A percentile compares a stretch with the other conserved stretches of the same genome.
phyloP scores from a whole-genome alignment of 2,797 vertebrate genomes.

The Poeciliopsis turneri region DNA sequence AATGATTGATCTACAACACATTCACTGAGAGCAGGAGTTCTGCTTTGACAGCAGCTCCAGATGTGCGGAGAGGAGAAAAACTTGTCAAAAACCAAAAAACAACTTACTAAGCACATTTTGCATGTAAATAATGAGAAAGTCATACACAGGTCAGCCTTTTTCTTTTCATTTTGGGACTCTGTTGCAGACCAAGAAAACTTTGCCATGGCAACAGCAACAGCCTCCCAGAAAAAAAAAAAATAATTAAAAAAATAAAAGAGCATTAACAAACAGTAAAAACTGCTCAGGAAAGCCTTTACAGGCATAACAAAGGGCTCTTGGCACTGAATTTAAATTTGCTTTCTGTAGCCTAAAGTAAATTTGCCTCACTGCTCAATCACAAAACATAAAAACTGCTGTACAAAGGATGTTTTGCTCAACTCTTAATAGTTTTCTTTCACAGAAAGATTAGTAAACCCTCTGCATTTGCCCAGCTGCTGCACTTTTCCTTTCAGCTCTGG shows the following conservation, averaged over 20 bases:
- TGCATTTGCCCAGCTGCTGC: conserved; percentile 13
- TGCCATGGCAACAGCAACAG: background rate
- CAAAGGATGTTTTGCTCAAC: background rate
- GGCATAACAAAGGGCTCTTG: background rate
- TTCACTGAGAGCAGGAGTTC: background rate
- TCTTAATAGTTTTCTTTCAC: background rate
- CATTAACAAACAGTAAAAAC: background rate
- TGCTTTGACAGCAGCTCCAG: conserved; percentile 28
- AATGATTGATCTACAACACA: conserved; percentile 21
- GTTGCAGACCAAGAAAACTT: background rate
- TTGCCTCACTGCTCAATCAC: background rate
- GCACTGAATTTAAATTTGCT: background rate
- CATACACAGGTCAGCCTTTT: background rate
- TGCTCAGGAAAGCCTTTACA: background rate
- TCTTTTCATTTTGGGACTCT: background rate
- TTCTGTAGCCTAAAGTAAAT: background rate
- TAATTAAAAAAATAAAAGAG: background rate
- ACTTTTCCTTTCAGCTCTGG: conserved; percentile 22
- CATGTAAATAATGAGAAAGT: background rate
- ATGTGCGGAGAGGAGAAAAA: conserved; percentile 26
- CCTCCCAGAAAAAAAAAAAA: background rate
- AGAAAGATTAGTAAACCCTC: conserved; percentile 2
- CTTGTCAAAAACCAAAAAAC: background rate
- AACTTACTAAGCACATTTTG: background rate
- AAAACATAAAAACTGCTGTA: background rate